Evolutionary conservation across 2,797 vertebrate genomes (phyloP).

Genomic region (Onychomys leucogaster): DNA sequence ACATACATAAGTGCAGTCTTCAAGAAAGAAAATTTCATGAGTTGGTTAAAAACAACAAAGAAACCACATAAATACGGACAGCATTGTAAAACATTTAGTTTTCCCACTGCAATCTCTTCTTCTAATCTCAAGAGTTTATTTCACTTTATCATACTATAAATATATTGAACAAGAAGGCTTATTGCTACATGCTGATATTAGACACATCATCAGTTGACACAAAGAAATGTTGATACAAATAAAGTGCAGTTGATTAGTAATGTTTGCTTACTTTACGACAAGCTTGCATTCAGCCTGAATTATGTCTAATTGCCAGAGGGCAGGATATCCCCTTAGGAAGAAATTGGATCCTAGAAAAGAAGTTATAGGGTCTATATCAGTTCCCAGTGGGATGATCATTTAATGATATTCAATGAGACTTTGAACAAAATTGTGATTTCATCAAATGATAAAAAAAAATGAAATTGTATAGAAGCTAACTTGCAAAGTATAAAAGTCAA

Average conservation of each 20-base stretch:
- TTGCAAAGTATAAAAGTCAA: slow-evolving; percentile 77
- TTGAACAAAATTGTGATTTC: slow-evolving; percentile 56
- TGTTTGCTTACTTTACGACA: slow-evolving; percentile 36
- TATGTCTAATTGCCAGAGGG: slow-evolving; percentile 74
- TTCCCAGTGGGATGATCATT: neutral
- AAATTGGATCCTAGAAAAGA: slow-evolving; percentile 60
- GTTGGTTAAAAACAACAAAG: neutral
- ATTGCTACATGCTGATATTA: neutral
- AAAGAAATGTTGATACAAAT: slow-evolving; percentile 28
- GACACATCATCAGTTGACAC: neutral
- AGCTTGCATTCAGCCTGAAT: slow-evolving; percentile 44
- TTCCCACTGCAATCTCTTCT: neutral
- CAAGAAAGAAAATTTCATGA: slow-evolving; percentile 23
- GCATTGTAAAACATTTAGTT: neutral
- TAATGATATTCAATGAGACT: slow-evolving; percentile 70
- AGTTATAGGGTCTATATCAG: neutral
- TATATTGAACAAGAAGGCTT: neutral
- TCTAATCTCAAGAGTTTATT: neutral
- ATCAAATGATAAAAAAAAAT: slow-evolving; percentile 72
- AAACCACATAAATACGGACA: neutral
- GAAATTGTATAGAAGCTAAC: slow-evolving; percentile 71
- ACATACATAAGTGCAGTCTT: slow-evolving; percentile 18
- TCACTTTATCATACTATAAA: neutral
- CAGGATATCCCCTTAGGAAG: slow-evolving; percentile 55
- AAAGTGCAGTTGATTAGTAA: slow-evolving; percentile 28